These are phyloP conservation scores for Cotesia chilonis DNA, from an alignment of 1,140 invertebrate species.

Conservation along the genomic window DNA sequence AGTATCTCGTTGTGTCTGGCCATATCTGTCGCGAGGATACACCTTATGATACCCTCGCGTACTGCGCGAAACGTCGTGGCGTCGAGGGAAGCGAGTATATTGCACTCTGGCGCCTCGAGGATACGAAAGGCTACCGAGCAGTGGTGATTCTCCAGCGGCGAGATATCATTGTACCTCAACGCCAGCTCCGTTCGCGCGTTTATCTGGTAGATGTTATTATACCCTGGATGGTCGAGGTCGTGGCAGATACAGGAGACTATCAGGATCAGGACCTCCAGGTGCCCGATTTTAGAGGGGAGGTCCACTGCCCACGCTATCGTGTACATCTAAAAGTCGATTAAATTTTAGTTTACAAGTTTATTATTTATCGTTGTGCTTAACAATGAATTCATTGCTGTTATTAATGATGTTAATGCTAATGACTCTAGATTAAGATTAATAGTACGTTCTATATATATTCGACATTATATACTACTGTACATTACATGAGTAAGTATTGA, in stretches of 20 bases:
- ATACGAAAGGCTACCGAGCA: conserved; percentile 87
- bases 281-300: conserved; percentile 74
- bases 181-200: conserved; percentile 87
- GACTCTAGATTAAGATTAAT: neutral
- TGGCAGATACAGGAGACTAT: conserved; percentile 88
- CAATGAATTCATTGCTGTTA: neutral
- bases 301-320: conserved; percentile 82
- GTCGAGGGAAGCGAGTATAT: conserved; percentile 78
- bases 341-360: too few species aligned
- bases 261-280: conserved; percentile 81
- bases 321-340: conserved; percentile 74
- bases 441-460: neutral
- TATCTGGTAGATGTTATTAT: conserved; percentile 90
- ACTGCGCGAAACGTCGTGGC: conserved; percentile 71
- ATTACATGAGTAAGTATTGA: neutral
- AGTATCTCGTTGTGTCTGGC: conserved; percentile 88
- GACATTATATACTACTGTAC: too few species aligned
- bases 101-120: conserved; percentile 78
- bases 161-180: conserved; percentile 88
- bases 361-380: neutral
- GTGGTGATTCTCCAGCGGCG: conserved; percentile 89
- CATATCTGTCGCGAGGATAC: conserved; percentile 89
- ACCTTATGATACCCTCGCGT: conserved; percentile 84
- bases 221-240: conserved; percentile 91
- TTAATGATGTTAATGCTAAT: neutral